phyloP scores from a whole-genome alignment of 2,113 vertebrate genomes.

The Anarhynchus alexandrinus region DNA sequence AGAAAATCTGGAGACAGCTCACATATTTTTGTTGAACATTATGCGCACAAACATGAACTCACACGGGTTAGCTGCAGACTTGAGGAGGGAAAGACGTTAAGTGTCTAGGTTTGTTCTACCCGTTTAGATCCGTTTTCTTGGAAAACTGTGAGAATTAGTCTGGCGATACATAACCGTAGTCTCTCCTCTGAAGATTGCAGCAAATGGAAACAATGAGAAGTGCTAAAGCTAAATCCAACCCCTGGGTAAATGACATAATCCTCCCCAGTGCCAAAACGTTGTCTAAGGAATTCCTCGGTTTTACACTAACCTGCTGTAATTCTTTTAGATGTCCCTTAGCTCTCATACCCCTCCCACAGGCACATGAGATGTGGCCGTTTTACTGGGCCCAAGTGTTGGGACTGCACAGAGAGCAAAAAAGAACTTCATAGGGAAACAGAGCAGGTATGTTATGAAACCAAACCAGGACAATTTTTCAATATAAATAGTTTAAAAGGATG shows the following conservation, averaged over 20 bases:
- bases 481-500: background rate
- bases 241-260: slow-evolving; percentile 55
- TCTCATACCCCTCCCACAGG: background rate
- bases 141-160: background rate
- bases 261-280: slow-evolving; percentile 14
- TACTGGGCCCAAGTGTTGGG: background rate
- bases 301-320: slow-evolving; percentile 46
- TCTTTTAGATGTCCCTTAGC: slow-evolving; percentile 39
- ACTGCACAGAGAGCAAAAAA: background rate
- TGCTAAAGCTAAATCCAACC: background rate
- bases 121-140: background rate
- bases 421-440: background rate
- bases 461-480: background rate
- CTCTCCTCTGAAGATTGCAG: background rate
- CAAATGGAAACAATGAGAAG: slow-evolving; percentile 57
- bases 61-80: background rate
- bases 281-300: slow-evolving; percentile 36
- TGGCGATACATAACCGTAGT: background rate
- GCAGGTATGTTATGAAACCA: background rate
- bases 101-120: background rate
- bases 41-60: background rate
- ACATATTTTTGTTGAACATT: slow-evolving; percentile 24
- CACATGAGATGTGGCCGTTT: background rate
- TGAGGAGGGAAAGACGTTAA: background rate
- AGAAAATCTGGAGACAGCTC: slow-evolving; percentile 60